phyloP scores from a whole-genome alignment of 1,140 invertebrate genomes.

The Drosophila persimilis region DNA sequence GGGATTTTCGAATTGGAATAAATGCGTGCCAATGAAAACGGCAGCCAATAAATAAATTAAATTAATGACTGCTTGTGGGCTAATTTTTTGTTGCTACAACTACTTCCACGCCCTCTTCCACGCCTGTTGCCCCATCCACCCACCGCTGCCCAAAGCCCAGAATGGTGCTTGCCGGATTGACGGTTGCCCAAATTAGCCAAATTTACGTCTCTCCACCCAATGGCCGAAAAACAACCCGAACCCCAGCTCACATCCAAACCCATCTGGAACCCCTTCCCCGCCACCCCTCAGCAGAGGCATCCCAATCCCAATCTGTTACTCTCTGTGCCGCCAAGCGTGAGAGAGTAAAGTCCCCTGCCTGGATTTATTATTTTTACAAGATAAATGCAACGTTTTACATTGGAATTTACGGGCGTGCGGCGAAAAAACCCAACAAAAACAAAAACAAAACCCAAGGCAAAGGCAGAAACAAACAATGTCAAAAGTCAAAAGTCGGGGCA shows the following conservation, averaged over 20 bases:
- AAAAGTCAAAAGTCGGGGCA: constrained; percentile 65
- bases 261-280: constrained; percentile 24
- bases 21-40: constrained; percentile 68
- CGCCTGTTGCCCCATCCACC: too few species aligned
- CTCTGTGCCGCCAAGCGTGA: constrained; percentile 66
- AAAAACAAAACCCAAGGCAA: constrained; percentile 24
- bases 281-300: constrained; percentile 29
- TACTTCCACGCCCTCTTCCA: background rate
- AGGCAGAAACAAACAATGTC: constrained; percentile 39
- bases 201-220: too few species aligned
- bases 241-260: constrained; percentile 11
- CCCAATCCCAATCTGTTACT: constrained; percentile 19
- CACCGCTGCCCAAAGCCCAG: constrained; percentile 22
- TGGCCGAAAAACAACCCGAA: constrained; percentile 1
- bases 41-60: constrained; percentile 82
- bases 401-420: constrained; percentile 70
- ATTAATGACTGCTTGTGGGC: constrained; percentile 62
- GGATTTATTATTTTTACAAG: constrained; percentile 82
- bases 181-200: constrained; percentile 76
- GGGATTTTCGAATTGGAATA: constrained; percentile 72
- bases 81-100: constrained; percentile 36
- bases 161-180: constrained; percentile 35
- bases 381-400: constrained; percentile 82
- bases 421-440: constrained; percentile 47
- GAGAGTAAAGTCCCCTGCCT: constrained; percentile 69